phyloP scores from a whole-genome alignment of 2,888 invertebrate species.

The Labia minor region DNA sequence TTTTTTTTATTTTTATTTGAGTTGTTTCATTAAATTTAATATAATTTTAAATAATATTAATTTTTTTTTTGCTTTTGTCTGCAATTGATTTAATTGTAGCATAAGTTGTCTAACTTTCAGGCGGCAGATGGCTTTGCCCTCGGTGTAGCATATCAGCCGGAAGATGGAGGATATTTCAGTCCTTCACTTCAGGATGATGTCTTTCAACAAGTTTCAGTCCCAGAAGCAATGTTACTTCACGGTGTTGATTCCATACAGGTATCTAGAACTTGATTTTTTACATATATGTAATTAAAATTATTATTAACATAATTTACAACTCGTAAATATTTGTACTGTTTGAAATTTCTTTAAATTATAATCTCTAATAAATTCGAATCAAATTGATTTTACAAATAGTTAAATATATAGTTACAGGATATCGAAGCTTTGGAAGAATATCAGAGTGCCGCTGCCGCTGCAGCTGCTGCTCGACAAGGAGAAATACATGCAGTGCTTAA shows the following conservation, averaged over 20 bases:
- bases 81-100: no score
- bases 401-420: conserved; percentile 37
- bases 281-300: no score
- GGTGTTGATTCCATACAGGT: conserved; percentile 38
- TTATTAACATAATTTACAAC: background rate
- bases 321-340: background rate
- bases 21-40: no score
- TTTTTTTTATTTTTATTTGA: no score
- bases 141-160: conserved; percentile 51
- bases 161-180: conserved; percentile 42
- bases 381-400: no score
- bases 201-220: conserved; percentile 53
- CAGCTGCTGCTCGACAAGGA: conserved; percentile 39
- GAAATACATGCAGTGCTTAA: conserved; percentile 66
- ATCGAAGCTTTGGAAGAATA: conserved; percentile 39
- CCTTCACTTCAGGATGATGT: conserved; percentile 55
- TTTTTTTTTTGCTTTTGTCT: no score
- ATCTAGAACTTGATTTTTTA: no score
- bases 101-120: background rate
- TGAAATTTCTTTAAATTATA: no score
- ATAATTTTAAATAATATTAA: no score
- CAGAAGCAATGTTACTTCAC: conserved; percentile 57
- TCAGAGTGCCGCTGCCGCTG: conserved; percentile 31
- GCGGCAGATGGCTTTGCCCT: conserved; percentile 36
- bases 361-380: no score